Evolutionary conservation across 1,140 invertebrate genomes (phyloP), one percentile per base, ranked within the genome.

Genomic region (Tetragonula clypearis): DNA sequence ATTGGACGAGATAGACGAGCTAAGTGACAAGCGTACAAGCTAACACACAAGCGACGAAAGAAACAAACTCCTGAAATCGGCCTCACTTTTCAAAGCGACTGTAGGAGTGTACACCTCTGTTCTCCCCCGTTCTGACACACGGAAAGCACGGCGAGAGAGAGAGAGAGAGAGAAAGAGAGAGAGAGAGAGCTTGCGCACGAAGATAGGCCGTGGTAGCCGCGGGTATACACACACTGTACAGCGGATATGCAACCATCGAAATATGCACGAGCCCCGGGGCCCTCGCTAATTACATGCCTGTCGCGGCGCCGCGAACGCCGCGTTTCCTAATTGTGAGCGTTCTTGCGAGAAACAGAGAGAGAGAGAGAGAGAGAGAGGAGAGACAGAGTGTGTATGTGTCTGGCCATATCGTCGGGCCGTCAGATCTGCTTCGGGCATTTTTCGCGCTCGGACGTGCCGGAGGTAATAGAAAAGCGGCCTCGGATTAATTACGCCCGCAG

Each of bases 271-370:
- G 68, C 68, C 86, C 84, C 78, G 77, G 69, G 71, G 75, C 76
- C 69, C 26, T 80, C 82, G 77, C 62, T 92, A 92, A 92, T 92
- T 92, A 90, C 88, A 92, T 68, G 81, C 53, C 88, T 91, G 87
- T 90, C 87, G 74, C 69, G 77, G 78, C 73, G 69, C 41, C 82
- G 84, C 81, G 87, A 86, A 74, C 84, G 85, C 80, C 62, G 41
- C 41, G 68, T 87, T 88, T 85, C 80, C 82, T 88, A 87, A 87
- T 89, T 85, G 78, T 88, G 66, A 77, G 56, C 26, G 35, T 62
- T 23, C 74, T 5, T 15, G 65, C 21, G 69, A 55, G 75, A 49
- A 53, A 69, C 6, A 49, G 41, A 49, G 41, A 49, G 41, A 49
- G 41, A 49, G 6, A 49, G 41, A 49, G 41, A 49, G 6, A 49